phyloP scores from a whole-genome alignment of 2,888 invertebrate species.

The Pseudoips prasinana region DNA sequence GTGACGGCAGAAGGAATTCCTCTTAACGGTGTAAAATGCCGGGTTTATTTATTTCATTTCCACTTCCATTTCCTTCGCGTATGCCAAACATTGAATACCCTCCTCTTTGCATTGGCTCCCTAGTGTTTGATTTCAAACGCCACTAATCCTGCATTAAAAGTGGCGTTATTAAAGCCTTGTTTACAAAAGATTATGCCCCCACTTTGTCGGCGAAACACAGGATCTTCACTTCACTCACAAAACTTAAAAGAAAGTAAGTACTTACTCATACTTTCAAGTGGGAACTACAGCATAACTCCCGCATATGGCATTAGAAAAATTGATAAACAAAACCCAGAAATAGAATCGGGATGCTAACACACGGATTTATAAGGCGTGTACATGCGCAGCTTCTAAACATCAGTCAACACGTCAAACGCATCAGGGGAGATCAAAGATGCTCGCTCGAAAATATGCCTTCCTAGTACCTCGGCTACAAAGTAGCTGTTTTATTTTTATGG shows the following conservation, averaged over 20 bases:
- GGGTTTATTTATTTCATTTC: too few species aligned
- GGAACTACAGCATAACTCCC: slow-evolving; percentile 28
- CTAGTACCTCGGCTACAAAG: slow-evolving; percentile 30
- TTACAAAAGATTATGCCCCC: slow-evolving; percentile 22
- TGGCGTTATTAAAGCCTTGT: slow-evolving; percentile 21
- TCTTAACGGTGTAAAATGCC: too few species aligned
- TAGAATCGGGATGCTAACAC: slow-evolving; percentile 27
- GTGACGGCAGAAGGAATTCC: too few species aligned
- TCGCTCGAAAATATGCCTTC: slow-evolving; percentile 32
- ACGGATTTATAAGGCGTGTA: slow-evolving; percentile 28
- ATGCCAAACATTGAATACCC: too few species aligned
- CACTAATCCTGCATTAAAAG: neutral
- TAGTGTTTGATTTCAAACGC: too few species aligned
- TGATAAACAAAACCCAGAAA: slow-evolving; percentile 36
- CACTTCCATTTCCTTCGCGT: too few species aligned
- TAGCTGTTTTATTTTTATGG: slow-evolving; percentile 23
- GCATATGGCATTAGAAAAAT: slow-evolving; percentile 39
- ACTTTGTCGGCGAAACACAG: slow-evolving; percentile 19
- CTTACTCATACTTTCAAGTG: slow-evolving; percentile 30
- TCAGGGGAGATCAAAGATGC: slow-evolving; percentile 39
- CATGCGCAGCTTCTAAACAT: slow-evolving; percentile 29
- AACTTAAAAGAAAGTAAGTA: slow-evolving; percentile 22
- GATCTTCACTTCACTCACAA: slow-evolving; percentile 14
- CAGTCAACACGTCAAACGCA: slow-evolving; percentile 42
- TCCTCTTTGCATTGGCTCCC: too few species aligned